Evolutionary conservation across 1,140 invertebrate genomes (phyloP).

Genomic region (Pogonomyrmex californicus): DNA sequence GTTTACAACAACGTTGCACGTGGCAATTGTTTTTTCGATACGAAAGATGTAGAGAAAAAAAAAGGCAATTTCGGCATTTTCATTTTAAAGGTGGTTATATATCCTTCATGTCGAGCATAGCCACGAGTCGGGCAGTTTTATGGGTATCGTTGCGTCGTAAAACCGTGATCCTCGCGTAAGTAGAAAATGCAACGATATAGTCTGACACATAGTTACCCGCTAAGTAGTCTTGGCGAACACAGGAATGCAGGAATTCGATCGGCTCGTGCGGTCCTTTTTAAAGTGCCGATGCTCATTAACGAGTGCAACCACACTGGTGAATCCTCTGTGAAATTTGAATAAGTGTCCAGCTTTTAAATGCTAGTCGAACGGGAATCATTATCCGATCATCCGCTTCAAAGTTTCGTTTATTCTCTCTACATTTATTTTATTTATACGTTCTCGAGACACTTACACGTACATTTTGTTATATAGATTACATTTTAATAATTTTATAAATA

Average conservation of each 20-base stretch:
- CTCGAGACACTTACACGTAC: neutral
- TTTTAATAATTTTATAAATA: constrained; percentile 11
- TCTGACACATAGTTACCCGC: constrained; percentile 29
- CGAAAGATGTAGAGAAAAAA: constrained; percentile 1
- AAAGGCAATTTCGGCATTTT: constrained; percentile 33
- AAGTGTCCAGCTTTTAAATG: constrained; percentile 55
- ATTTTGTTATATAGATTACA: neutral
- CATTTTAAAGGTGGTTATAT: constrained; percentile 20
- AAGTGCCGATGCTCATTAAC: constrained; percentile 14
- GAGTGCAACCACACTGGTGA: neutral
- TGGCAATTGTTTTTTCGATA: neutral
- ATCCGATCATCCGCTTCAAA: constrained; percentile 40
- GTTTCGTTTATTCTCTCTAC: neutral
- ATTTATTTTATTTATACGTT: constrained; percentile 32
- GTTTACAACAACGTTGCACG: neutral
- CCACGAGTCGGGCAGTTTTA: constrained; percentile 49
- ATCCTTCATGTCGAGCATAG: constrained; percentile 29
- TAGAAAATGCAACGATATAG: constrained; percentile 61
- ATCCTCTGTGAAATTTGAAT: constrained; percentile 49
- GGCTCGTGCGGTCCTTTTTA: neutral
- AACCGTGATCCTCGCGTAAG: constrained; percentile 46
- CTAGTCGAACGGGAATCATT: constrained; percentile 35
- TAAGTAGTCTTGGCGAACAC: constrained; percentile 56
- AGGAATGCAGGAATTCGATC: constrained; percentile 16
- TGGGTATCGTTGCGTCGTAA: constrained; percentile 35